Evolutionary conservation across 2,888 invertebrate species (phyloP), one percentile per base, ranked within the genome.

Genomic region (Meiosimyza decipiens): DNA sequence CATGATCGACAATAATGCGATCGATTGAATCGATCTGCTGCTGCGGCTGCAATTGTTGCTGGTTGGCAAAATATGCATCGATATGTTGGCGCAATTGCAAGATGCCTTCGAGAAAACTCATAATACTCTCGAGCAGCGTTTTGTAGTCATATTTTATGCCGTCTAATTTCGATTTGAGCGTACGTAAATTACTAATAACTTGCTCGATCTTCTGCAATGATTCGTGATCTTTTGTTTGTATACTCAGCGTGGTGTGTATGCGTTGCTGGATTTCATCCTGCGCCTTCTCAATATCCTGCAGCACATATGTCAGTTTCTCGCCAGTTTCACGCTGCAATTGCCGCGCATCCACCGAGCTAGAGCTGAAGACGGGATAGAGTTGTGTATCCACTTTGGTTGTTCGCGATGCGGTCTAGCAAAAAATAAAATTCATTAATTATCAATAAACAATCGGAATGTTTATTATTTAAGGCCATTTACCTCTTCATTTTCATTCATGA

Each of bases 301-400:
- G 82, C 66, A 91, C 90, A 18, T 88, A 86, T 60, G 87, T 83
- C 60, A 90, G 87, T 81, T 91, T 91, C 65, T 88, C 88, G 77
- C 90, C 89, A 11, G 92, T 88, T 80, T 90, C 89, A 49, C 87
- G 83, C 51, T 89, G 85, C 76, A 93, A 87, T 63, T 89, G 89
- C 75, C 87, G 88, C 15, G 92, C 90, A 77, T 90, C 89, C 60
- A 89, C 88, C 5, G 92, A 89, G 73, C 89, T 88, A 16, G 91
- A 90, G 64, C 91, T 91, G 77, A 94, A 91, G 64, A 93, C 90
- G 28, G 94, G 94, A 88, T 94, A 94, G 73, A 94, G 87, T 81
- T 93, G 92, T 64, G 90, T 89, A 82, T 93, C 92, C 80, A 93
- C 88, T 85, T 92, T 90, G 5, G 91, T 89, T 78, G 91, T 91